Conservation (phyloP, 2,797 vertebrate genomes). For the Sebastes vulpes region DNA sequence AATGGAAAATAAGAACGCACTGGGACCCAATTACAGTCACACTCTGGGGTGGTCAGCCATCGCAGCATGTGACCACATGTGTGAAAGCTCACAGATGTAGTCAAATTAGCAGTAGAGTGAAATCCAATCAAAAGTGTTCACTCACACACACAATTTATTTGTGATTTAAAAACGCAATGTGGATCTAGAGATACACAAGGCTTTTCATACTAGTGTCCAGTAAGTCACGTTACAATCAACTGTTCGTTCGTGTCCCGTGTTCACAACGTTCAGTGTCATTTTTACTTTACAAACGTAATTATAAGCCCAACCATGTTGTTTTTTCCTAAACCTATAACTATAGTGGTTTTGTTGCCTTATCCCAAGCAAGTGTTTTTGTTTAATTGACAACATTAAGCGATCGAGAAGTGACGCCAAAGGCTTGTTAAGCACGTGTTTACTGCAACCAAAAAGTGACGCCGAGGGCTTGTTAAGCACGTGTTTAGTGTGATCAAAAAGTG, state of each 20-base stretch:
- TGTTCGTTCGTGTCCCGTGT: too few species aligned
- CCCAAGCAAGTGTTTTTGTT: too few species aligned
- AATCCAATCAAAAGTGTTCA: background rate
- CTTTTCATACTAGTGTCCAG: too few species aligned
- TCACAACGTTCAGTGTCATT: too few species aligned
- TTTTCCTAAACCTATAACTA: too few species aligned
- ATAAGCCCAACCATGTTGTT: too few species aligned
- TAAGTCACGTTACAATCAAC: too few species aligned
- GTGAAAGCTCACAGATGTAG: background rate
- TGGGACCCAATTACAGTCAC: background rate
- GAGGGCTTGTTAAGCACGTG: rapidly evolving
- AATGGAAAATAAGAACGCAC: background rate
- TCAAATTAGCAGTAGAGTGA: background rate
- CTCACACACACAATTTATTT: background rate
- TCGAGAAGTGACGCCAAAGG: too few species aligned
- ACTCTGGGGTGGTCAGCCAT: background rate
- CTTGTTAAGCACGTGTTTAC: too few species aligned
- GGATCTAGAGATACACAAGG: background rate
- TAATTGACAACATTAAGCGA: too few species aligned
- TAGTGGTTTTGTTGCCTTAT: too few species aligned
- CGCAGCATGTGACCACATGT: background rate
- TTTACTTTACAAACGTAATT: too few species aligned
- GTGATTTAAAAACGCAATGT: background rate
- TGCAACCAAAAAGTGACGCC: rapidly evolving
- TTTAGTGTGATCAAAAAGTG: rapidly evolving